phyloP scores from a whole-genome alignment of 1,140 invertebrate genomes.

The Leptinotarsa lineolata region DNA sequence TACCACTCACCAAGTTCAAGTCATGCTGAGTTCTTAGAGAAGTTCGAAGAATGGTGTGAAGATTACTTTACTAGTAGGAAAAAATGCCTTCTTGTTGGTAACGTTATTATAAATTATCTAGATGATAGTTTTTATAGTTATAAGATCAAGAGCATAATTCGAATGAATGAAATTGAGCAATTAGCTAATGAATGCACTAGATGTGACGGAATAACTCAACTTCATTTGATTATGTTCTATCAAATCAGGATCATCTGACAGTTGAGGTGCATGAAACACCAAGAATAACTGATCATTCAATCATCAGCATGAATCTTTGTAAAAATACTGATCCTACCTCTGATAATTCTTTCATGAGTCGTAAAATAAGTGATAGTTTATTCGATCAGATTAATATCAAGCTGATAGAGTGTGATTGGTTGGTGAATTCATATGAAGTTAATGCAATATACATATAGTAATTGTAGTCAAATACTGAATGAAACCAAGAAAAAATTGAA shows the following conservation, averaged over 20 bases:
- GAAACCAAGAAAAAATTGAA: not conserved
- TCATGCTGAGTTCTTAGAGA: conserved; percentile 3
- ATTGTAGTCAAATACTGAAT: not conserved
- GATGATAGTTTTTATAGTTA: not conserved
- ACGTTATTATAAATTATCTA: not conserved
- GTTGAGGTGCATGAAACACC: not conserved
- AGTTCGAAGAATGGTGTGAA: conserved; percentile 11
- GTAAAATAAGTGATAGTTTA: not conserved
- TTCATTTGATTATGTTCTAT: conserved; percentile 5
- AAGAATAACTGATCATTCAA: conserved; percentile 12
- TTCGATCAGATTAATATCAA: not conserved
- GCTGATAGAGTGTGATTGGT: conserved; percentile 9
- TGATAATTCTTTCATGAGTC: not conserved
- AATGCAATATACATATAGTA: not conserved
- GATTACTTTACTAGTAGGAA: not conserved
- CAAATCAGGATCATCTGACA: not conserved
- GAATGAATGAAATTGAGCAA: not conserved
- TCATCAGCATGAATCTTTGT: not conserved
- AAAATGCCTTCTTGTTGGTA: not conserved
- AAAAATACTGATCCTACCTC: not conserved
- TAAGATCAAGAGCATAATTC: not conserved
- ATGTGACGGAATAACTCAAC: not conserved
- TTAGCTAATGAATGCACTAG: not conserved
- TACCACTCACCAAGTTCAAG: conserved; percentile 9
- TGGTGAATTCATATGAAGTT: not conserved